These are phyloP conservation scores for Poecilobothrus nobilitatus DNA, from an alignment of 2,888 invertebrate species.

Conservation along the genomic window DNA sequence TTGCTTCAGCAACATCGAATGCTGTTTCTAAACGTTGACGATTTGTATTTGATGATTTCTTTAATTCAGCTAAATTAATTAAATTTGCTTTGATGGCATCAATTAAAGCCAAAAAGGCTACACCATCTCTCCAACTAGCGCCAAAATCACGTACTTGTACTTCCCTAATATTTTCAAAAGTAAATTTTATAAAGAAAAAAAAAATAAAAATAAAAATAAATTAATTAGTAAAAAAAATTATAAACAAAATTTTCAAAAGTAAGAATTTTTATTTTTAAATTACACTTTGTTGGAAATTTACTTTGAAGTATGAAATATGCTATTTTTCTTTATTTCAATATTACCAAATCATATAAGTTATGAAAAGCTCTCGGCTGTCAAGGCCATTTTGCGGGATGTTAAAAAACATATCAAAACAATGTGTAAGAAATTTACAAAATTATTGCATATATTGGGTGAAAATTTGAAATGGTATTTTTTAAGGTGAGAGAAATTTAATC, in stretches of 20 bases:
- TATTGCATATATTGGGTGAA: too few species aligned
- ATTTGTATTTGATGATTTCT: constrained; percentile 71
- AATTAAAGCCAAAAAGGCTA: constrained; percentile 90
- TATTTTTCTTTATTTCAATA: too few species aligned
- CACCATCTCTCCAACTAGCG: constrained; percentile 90
- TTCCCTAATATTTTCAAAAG: constrained; percentile 51
- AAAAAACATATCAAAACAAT: too few species aligned
- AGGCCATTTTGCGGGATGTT: too few species aligned
- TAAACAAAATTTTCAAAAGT: not conserved
- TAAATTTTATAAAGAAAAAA: not conserved
- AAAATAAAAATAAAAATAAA: constrained; percentile 8
- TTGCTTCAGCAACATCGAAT: constrained; percentile 83
- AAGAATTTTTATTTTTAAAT: not conserved
- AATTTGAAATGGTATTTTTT: too few species aligned
- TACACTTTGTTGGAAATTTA: not conserved
- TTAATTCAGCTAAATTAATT: constrained; percentile 77
- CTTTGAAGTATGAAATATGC: too few species aligned
- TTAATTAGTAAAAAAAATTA: not conserved
- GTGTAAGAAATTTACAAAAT: too few species aligned
- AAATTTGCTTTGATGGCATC: constrained; percentile 90
- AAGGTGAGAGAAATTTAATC: too few species aligned
- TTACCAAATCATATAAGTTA: too few species aligned
- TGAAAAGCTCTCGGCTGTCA: too few species aligned
- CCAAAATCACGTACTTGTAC: constrained; percentile 90
- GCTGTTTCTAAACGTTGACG: constrained; percentile 80